Conservation (phyloP, 2,797 vertebrate species). For the Anomalospiza imberbis region DNA sequence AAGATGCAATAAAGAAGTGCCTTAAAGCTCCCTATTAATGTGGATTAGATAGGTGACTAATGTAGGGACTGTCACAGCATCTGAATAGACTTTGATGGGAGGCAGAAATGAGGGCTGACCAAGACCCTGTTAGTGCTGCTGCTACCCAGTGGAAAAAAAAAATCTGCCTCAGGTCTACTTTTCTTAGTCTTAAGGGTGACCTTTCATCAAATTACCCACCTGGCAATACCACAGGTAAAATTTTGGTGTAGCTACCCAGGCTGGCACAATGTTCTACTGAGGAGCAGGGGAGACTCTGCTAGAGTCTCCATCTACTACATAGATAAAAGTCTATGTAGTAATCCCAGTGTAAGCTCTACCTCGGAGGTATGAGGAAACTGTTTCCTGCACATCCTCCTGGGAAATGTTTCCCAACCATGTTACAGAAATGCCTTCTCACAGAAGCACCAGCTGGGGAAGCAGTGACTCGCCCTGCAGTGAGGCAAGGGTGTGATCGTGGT, state of each 20-base stretch:
- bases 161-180: background rate
- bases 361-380: background rate
- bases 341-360: background rate
- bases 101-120: background rate
- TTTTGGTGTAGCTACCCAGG: background rate
- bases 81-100: background rate
- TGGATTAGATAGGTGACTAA: background rate
- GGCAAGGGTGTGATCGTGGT: background rate
- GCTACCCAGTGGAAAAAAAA: background rate
- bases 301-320: no score
- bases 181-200: background rate
- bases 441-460: background rate
- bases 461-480: rapidly evolving
- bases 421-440: background rate
- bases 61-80: background rate
- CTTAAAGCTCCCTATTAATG: background rate
- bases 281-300: background rate
- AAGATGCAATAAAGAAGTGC: background rate
- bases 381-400: background rate
- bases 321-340: background rate
- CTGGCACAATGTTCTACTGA: background rate
- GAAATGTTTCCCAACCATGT: rapidly evolving
- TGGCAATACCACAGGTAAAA: background rate
- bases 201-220: background rate
- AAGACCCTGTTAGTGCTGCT: background rate